Percentiles rank a stretch among this genome's conserved stretches.
Evolutionary conservation across 2,113 vertebrate genomes (phyloP).

Genomic region (Hippolais icterina): DNA sequence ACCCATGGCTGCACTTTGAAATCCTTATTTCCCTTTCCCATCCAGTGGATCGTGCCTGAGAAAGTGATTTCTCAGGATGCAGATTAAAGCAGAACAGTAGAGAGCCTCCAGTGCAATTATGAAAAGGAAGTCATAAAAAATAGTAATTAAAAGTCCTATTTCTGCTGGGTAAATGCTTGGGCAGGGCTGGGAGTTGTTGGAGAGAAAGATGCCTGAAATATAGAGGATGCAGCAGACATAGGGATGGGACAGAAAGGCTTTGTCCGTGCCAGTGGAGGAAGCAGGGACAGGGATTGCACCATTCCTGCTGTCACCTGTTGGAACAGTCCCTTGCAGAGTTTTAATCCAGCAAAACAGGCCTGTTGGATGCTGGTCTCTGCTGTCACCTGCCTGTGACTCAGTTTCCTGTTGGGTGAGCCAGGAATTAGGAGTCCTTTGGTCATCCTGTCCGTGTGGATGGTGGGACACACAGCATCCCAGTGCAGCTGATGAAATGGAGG

Average conservation of each 20-base stretch:
- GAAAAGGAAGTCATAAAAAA: constrained; percentile 53
- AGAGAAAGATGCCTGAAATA: neutral
- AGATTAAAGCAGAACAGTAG: constrained; percentile 50
- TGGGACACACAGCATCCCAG: rapidly evolving
- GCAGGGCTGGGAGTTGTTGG: neutral
- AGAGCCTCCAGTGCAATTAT: constrained; percentile 43
- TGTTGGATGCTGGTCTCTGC: neutral
- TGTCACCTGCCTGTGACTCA: neutral
- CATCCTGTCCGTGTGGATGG: neutral
- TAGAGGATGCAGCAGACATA: neutral
- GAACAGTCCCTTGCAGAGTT: neutral
- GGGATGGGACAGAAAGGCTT: neutral
- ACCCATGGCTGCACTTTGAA: neutral
- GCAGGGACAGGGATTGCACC: neutral
- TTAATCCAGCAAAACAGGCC: neutral
- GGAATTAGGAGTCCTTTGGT: neutral
- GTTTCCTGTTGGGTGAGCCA: neutral
- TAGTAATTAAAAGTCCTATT: constrained; percentile 58
- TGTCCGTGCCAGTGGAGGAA: neutral
- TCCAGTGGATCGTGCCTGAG: neutral
- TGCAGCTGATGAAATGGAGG: neutral
- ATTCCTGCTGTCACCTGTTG: neutral
- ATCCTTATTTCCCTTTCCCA: neutral
- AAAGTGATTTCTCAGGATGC: constrained; percentile 42
- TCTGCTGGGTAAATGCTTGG: constrained; percentile 41